Percentiles rank a stretch among this genome's conserved stretches.
Evolutionary conservation across 2,113 vertebrate species (phyloP).

Genomic region (Monopterus albus): DNA sequence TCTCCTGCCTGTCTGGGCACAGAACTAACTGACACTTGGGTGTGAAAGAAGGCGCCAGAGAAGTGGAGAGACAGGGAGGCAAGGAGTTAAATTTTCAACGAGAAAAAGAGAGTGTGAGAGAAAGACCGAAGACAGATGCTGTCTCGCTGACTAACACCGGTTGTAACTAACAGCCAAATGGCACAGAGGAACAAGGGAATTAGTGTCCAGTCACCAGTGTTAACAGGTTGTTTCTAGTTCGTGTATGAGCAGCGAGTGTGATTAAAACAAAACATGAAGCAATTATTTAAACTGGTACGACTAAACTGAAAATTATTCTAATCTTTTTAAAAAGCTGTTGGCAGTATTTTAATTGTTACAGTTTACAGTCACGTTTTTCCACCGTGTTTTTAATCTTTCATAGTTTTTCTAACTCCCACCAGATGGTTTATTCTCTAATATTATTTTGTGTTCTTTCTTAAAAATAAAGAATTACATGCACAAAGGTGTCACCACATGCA

Average conservation of each 20-base stretch:
- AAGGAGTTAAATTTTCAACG: constrained; percentile 42
- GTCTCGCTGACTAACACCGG: constrained; percentile 37
- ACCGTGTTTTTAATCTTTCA: neutral
- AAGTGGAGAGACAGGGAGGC: constrained; percentile 32
- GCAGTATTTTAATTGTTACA: neutral
- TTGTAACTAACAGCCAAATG: constrained; percentile 39
- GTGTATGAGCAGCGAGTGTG: neutral
- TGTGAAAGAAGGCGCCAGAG: constrained; percentile 50
- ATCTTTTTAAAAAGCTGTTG: neutral
- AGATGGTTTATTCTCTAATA: too few species aligned
- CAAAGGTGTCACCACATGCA: too few species aligned
- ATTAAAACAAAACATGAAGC: constrained; percentile 36
- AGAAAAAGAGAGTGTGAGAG: constrained; percentile 33
- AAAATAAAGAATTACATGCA: too few species aligned
- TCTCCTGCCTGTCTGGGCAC: constrained; percentile 56
- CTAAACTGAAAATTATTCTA: constrained; percentile 23
- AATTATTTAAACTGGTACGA: constrained; percentile 34
- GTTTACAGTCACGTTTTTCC: constrained; percentile 6
- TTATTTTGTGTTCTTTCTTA: too few species aligned
- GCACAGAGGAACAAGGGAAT: constrained; percentile 52
- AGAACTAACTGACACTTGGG: constrained; percentile 44
- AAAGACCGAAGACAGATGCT: constrained; percentile 54
- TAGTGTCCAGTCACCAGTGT: constrained; percentile 50
- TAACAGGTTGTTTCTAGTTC: constrained; percentile 44
- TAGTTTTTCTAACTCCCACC: neutral